Conservation (phyloP, 2,113 vertebrate species). For the Ophthalmolycus amberensis region DNA sequence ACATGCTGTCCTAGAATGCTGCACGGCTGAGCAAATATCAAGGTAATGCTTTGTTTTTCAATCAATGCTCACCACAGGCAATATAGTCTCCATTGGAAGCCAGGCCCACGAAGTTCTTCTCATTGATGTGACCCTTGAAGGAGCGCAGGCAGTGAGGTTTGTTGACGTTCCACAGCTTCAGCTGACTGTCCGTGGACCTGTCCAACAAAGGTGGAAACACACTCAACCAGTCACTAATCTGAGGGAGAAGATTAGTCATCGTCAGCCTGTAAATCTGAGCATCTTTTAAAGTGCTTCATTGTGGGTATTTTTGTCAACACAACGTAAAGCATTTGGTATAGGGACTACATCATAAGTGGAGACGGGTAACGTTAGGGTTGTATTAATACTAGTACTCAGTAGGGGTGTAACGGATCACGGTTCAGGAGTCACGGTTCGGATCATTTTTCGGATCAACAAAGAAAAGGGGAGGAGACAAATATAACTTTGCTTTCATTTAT, state of each 20-base stretch:
- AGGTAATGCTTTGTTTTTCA: background rate
- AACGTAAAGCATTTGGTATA: background rate
- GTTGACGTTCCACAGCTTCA: slow-evolving; percentile 98
- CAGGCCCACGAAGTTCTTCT: slow-evolving; percentile 98
- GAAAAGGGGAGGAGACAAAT: too few species aligned
- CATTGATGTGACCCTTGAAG: slow-evolving; percentile 99
- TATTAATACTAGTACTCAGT: background rate
- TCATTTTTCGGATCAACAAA: too few species aligned
- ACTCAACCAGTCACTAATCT: background rate
- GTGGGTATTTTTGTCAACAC: background rate
- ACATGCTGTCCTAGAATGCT: too few species aligned
- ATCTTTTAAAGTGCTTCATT: too few species aligned
- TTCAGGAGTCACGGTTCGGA: too few species aligned
- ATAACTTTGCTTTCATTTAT: too few species aligned
- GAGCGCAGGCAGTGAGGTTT: slow-evolving; percentile 98
- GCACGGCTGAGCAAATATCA: background rate
- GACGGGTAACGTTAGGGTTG: background rate
- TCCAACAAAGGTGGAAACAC: slow-evolving; percentile 24
- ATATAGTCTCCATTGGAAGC: slow-evolving; percentile 98
- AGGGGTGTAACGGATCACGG: too few species aligned
- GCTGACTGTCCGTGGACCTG: slow-evolving; percentile 98
- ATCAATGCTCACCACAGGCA: slow-evolving; percentile 91
- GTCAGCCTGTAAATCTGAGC: background rate
- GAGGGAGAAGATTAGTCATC: background rate
- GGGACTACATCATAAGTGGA: background rate